Base-by-base conservation (phyloP, 2,797 vertebrate species). In the Dendrocincla tyrannina region DNA sequence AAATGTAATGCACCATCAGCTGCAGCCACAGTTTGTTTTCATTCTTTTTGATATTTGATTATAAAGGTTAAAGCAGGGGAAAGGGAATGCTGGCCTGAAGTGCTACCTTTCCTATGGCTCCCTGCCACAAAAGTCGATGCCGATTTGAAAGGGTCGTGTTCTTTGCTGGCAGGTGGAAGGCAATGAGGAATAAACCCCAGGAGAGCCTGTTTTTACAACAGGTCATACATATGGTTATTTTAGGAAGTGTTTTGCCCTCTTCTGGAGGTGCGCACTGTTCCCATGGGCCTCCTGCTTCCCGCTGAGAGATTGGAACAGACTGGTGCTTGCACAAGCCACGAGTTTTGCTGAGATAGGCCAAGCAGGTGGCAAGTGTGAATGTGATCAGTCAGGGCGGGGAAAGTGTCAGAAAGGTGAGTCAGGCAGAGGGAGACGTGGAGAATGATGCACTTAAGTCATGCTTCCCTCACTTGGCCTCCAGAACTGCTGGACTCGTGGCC, bases 11-110 rank as follows among this genome's bases (percentile, higher is more conserved):
- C 76, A 91, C 69, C 66, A 30, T 42, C 66, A 85, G 50, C 66
- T 91, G 88, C 89, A 47, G 82, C 63, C 55, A 37, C 41, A 20
- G 55, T 58, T 41, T 59, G 60, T 89, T 95, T 88, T 95, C 69
- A 35, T 95, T 96, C 85, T 62, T 95, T 94, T n/a, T 94, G 86
- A 75, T 97, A 90, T 91, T 92, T 68, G 50, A 88, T 95, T 67
- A 32, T 69, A 66, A 93, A 96, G 86, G 90, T 92, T 93, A 96
- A 91, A 92, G 88, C 68, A 76, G 49, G 42, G 55, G 68, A 82
- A 55, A 69, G 56, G 10, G 50, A 84, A 55, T 46, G 59, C 85
- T 41, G 17, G 47, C 58, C 63, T 15, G 28, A 66, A 77, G 85
- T 46, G 49, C 64, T 68, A 41, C 84, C 74, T 74, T 70, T 85